Evolutionary conservation across 2,113 vertebrate species (phyloP), one percentile per base, ranked within the genome.

Genomic region (Trinectes maculatus): DNA sequence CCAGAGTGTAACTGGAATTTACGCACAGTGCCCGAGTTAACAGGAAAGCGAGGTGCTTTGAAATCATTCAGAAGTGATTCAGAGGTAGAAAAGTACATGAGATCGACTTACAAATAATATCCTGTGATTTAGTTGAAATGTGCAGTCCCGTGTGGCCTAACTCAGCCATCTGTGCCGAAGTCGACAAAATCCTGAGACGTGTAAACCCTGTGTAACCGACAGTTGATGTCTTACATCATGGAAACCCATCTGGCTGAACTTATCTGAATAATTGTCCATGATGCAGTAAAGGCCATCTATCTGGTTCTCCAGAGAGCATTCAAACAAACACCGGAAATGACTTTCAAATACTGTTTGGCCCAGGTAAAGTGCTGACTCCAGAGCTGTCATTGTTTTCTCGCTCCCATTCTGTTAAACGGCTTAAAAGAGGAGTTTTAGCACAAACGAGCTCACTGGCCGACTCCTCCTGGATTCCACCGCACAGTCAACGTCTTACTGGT

Each of bases 401-500:
- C 59, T 60, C 54, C 28, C 71, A 47, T 66, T 40, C 60, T 49
- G 56, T 61, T 37, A 16, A 57, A 39, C 39, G 21, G 68, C 69
- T 70, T 55, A 64, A 59, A 59, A 67, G 48, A 39, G 55, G 59
- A 78, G 69, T 71, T 87, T 73, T 75, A 77, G 80, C 85, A 87
- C 90, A 89, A 88, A 57, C 29, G 47, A 89, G 75, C 74, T 67
- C 75, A 81, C 82, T 84, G 87, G 83, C 89, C 15, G 55, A 58
- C 74, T 71, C 69, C 65, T 22, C 46, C 36, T 9, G 53, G 66
- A 66, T 77, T 79, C 71, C 63, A 6, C 44, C 24, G 49, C 64
- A 49, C 44, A 24, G 56, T 46, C 61, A 0, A 42, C 13, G n/a
- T 66, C 65, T 44, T 2, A 44, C 77, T 19, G 9, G 24, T 68